Evolutionary conservation across 2,797 vertebrate genomes (phyloP), one percentile per base, ranked within the genome.

Genomic region (Todus mexicanus): DNA sequence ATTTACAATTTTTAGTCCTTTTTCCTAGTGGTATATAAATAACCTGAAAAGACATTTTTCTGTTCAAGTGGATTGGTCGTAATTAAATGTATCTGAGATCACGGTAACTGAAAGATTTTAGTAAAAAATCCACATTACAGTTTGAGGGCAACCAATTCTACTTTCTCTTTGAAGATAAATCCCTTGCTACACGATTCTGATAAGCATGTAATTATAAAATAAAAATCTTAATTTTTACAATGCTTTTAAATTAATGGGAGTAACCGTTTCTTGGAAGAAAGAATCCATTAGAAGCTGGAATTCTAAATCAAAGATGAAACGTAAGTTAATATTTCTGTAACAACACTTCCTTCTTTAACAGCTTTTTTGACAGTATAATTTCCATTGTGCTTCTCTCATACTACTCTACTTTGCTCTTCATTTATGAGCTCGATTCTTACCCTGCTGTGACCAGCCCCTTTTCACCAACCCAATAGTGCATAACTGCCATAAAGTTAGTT

Each of bases 371-470:
- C 75, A 63, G 43, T 77, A 19, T 40, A 33, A 76, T 87, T 92
- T 84, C 74, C 33, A 2, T 60, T 68, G 38, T 72, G n/a, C 37
- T 47, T 35, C 78, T 87, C 72, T 69, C 26, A 12, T 45, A 59
- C 26, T 26, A 31, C 65, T 40, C 21, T 35, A 43, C 60, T 29
- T 69, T 1, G 70, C 79, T 90, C 79, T 84, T 80, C 60, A 50
- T 69, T 92, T 80, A 86, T 47, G 60, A 83, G 74, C 64, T 84
- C 35, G 48, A 64, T 48, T 76, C 84, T 84, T 76, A 27, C 1
- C 85, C 89, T 82, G 84, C 89, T 89, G 89, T 82, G 92, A 64
- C 56, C 81, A 63, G n/a, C 60, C 35, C 40, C 60, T 87, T 90
- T 69, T 72, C 60, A 81, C 79, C 60, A 70, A 22, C 59, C 43